These are phyloP conservation scores for Vandiemenella viatica DNA, from an alignment of 2,888 invertebrate genomes.

Conservation along the genomic window DNA sequence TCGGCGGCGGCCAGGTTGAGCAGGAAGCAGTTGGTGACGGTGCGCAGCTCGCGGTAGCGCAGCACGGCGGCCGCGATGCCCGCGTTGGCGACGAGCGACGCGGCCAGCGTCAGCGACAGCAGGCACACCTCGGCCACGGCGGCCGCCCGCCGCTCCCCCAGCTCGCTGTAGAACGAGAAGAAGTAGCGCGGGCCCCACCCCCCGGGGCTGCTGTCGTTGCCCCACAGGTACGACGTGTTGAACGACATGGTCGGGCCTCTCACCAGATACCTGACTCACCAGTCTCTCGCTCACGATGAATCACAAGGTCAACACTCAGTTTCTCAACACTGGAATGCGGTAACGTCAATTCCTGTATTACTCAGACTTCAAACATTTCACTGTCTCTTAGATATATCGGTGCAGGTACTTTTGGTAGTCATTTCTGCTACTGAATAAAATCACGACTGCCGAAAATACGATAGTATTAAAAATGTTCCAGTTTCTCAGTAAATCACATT, in stretches of 20 bases:
- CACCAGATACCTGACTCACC: too few species aligned
- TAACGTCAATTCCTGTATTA: too few species aligned
- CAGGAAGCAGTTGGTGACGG: constrained; percentile 40
- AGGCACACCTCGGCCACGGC: constrained; percentile 30
- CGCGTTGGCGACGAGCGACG: constrained; percentile 36
- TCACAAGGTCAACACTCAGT: too few species aligned
- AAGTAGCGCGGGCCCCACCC: constrained; percentile 39
- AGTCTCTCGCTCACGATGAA: too few species aligned
- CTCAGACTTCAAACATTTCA: too few species aligned
- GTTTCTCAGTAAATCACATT: too few species aligned
- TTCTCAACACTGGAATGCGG: too few species aligned
- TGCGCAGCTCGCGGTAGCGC: constrained; percentile 36
- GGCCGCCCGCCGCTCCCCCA: constrained; percentile 29
- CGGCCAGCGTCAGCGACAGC: constrained; percentile 29
- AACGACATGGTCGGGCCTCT: neutral
- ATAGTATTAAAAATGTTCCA: too few species aligned
- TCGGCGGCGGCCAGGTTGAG: constrained; percentile 49
- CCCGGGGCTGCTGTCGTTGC: constrained; percentile 29
- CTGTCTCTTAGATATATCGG: too few species aligned
- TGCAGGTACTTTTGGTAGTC: too few species aligned
- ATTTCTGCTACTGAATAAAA: too few species aligned
- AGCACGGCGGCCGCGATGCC: constrained; percentile 33
- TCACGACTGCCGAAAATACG: too few species aligned
- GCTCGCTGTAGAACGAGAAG: constrained; percentile 40
- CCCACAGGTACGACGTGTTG: constrained; percentile 36